Evolutionary conservation across 2,113 vertebrate species (phyloP).

Genomic region (Burhinus bistriatus): DNA sequence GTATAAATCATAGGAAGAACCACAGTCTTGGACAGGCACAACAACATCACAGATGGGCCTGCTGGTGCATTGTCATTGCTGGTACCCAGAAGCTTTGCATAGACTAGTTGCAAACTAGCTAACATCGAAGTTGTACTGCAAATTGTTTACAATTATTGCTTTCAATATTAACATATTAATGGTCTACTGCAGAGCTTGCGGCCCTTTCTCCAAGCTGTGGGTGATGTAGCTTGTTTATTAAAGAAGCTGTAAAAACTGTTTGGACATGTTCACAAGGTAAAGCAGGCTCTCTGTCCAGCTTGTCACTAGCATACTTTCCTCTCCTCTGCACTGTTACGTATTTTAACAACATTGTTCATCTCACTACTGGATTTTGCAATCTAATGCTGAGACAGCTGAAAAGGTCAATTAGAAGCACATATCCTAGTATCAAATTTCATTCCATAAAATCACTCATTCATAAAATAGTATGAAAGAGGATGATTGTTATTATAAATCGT

Average conservation of each 20-base stretch:
- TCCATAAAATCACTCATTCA: neutral
- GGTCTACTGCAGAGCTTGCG: neutral
- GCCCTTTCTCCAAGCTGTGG: neutral
- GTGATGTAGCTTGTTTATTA: neutral
- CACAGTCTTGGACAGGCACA: neutral
- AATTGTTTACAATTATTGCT: neutral
- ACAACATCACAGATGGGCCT: neutral
- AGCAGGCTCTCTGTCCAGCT: neutral
- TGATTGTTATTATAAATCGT: neutral
- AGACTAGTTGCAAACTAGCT: neutral
- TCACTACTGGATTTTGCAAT: neutral
- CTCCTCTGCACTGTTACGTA: neutral
- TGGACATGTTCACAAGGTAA: neutral
- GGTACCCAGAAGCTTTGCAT: neutral
- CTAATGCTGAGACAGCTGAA: neutral
- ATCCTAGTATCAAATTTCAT: neutral
- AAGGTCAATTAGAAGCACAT: neutral
- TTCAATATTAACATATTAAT: neutral
- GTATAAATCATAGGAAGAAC: neutral
- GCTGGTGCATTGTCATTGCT: neutral
- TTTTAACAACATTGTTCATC: neutral
- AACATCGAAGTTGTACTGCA: neutral
- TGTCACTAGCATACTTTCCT: neutral
- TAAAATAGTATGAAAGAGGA: neutral
- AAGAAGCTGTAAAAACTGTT: neutral